Base-by-base conservation (phyloP, 2,888 invertebrate species). In the Cyrtodaria siliqua region DNA sequence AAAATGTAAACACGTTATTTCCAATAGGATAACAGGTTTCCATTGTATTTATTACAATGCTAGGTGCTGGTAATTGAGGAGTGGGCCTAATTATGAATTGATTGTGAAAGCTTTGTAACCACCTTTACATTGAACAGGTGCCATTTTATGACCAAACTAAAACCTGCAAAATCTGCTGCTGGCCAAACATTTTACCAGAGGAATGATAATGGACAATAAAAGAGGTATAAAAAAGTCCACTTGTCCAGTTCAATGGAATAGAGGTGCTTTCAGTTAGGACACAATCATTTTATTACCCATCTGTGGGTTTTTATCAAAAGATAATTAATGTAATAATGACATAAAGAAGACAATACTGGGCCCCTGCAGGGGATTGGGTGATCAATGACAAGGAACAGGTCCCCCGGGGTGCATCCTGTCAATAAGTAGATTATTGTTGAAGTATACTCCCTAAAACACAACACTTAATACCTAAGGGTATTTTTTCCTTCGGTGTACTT, bases 271-370 rank as follows among this genome's bases (percentile, higher is more conserved):
- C 69, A 73, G 40, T 64, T 56, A 49, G 69, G 64, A 53, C 64
- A 64, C 53, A 49, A 66, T 67, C 59, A 69, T 73, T 78, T 78
- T 78, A 78, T 78, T 63, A 78, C 78, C 61, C 27, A 50, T 64
- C 52, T 40, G 33, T n/a, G 64, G 72, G 63, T 40, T 62, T 57
- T 69, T 60, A 72, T 78, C 78, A 78, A 78, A 33, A 69, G 78
- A 63, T 73, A 78, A 78, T 72, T 69, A 78, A 73, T 78, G 78
- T 72, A 72, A 78, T 78, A 61, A 78, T 78, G 78, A 78, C 69
- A 78, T 78, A 78, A 78, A 78, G 64, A 29, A 47, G 78, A 78
- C 78, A 78, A 57, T 14, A 24, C 18, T 8, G 12, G 42, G 62
- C 59, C 71, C 77, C n/a, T n/a, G 59, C 40, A 14, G 62, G 71